Conservation (phyloP, 1,140 invertebrate species). For the Pseudobourletiella spinata region DNA sequence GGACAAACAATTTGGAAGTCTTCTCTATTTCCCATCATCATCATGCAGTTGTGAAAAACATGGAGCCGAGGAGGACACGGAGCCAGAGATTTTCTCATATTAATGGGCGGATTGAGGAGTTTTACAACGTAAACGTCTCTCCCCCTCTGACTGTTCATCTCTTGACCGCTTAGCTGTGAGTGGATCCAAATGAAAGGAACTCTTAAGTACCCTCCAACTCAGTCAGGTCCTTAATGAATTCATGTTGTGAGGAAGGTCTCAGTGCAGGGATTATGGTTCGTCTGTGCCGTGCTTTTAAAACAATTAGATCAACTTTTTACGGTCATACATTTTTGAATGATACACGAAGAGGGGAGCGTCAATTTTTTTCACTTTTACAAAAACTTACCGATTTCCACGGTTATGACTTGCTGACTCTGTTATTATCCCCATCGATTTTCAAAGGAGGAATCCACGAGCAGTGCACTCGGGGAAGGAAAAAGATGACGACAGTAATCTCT, state of each 20-base stretch:
- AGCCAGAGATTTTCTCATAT: neutral
- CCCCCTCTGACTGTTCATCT: neutral
- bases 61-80: neutral
- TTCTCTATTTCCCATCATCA: no score
- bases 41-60: no score
- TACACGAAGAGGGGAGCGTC: neutral
- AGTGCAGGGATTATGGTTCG: neutral
- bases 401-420: neutral
- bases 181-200: no score
- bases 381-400: neutral
- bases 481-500: no score
- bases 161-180: neutral
- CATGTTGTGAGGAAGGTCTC: no score
- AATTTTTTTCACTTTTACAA: neutral
- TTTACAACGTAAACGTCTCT: no score
- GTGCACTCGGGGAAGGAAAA: no score
- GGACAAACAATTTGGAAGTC: no score
- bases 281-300: neutral
- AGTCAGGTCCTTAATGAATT: neutral
- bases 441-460: no score
- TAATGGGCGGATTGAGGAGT: slow-evolving; percentile 1
- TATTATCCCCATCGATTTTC: neutral
- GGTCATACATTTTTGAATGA: neutral
- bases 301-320: neutral
- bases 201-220: neutral